Conservation (phyloP, 2,888 invertebrate genomes). For the Stenichneumon culpator region DNA sequence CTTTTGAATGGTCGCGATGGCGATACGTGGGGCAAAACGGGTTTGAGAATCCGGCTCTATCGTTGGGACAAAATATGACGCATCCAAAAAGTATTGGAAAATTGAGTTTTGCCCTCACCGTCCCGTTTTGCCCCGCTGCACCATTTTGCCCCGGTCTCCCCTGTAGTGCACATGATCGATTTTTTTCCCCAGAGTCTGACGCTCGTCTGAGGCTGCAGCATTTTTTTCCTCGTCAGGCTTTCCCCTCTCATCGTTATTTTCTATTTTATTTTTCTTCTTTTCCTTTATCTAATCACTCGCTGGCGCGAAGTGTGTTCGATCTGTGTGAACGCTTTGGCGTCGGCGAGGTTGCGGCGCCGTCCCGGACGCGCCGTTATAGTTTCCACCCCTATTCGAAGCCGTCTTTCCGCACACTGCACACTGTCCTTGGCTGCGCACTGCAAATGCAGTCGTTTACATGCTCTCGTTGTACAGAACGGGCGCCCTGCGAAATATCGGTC, state of each 20-base stretch:
- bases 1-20: too few relatives aligned
- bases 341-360: slow-evolving; percentile 11
- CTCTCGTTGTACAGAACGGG: slow-evolving; percentile 22
- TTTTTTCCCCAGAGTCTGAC: slow-evolving; percentile 24
- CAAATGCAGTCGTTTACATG: neutral
- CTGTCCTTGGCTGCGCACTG: slow-evolving; percentile 17
- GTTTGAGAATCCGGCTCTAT: too few relatives aligned
- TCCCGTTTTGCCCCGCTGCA: too few relatives aligned
- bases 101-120: too few relatives aligned
- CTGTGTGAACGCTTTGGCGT: slow-evolving; percentile 10
- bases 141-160: too few relatives aligned
- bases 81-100: too few relatives aligned
- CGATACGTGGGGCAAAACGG: too few relatives aligned
- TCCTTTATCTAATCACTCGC: slow-evolving; percentile 13
- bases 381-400: slow-evolving; percentile 3
- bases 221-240: neutral
- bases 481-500: slow-evolving; percentile 78
- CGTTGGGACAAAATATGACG: too few relatives aligned
- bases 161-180: neutral
- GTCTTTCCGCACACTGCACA: neutral
- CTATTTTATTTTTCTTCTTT: slow-evolving; percentile 1
- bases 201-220: slow-evolving; percentile 27
- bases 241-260: neutral
- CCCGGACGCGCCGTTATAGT: neutral
- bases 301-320: slow-evolving; percentile 30